A percentile compares a stretch with the other conserved stretches of the same genome.
These are phyloP conservation scores for Anguilla japonica DNA, from an alignment of 2,113 vertebrate species.

Conservation along the genomic window DNA sequence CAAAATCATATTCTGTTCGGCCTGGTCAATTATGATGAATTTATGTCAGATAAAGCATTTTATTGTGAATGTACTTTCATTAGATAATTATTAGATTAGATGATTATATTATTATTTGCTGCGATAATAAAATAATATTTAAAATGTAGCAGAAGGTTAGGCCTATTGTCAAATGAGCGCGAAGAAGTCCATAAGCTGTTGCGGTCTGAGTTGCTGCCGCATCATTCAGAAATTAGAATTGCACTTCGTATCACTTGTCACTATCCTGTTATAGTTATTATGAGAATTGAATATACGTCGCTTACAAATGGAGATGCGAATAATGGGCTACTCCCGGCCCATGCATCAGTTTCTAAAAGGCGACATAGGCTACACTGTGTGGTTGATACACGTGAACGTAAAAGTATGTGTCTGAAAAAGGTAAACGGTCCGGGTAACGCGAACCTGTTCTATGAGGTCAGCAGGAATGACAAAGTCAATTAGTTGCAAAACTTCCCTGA, in stretches of 20 bases:
- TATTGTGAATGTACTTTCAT: no score
- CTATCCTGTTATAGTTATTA: background rate
- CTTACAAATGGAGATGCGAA: background rate
- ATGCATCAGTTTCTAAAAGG: background rate
- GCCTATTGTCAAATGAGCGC: background rate
- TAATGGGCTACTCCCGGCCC: no score
- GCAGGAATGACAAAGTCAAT: no score
- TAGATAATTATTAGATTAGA: no score
- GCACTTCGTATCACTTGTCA: background rate
- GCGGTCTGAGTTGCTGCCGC: background rate
- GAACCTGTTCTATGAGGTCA: background rate
- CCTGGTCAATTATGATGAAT: background rate
- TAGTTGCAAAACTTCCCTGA: background rate
- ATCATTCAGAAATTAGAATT: background rate
- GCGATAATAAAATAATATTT: background rate
- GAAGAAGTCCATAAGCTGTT: background rate
- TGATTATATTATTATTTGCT: no score
- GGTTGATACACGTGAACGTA: background rate
- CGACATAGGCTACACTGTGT: background rate
- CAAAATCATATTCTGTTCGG: no score
- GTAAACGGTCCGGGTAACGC: background rate
- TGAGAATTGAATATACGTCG: background rate
- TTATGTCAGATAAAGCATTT: background rate
- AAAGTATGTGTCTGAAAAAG: background rate
- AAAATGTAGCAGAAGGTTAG: background rate